Percentiles rank a stretch among this genome's conserved stretches.
Conservation (phyloP, 2,797 vertebrate genomes). For the Thalassophryne amazonica region DNA sequence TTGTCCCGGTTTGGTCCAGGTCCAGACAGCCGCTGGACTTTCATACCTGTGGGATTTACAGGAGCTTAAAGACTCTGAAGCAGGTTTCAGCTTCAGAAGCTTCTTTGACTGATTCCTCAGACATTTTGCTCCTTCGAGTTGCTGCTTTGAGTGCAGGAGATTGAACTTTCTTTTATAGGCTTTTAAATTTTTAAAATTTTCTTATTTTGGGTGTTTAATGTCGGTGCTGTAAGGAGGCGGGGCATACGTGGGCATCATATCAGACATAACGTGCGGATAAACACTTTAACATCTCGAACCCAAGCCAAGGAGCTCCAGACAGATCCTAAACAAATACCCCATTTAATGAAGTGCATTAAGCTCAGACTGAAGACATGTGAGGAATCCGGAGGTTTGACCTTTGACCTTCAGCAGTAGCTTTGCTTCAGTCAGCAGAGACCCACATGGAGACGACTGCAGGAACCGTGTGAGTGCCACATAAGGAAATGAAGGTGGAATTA, state of each 20-base stretch:
- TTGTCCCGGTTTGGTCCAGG: constrained; percentile 13
- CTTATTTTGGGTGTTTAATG: background rate
- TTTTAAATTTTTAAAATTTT: background rate
- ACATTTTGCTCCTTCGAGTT: too few relatives aligned
- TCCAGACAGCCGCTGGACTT: constrained; percentile 5
- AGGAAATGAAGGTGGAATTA: constrained; percentile 69
- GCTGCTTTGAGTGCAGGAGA: background rate
- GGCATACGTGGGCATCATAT: constrained; percentile 15
- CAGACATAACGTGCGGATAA: constrained; percentile 37
- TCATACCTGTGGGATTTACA: constrained; percentile 66
- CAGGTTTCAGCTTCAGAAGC: constrained; percentile 33
- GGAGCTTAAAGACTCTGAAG: constrained; percentile 47
- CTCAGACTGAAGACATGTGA: background rate
- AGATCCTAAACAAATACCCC: too few relatives aligned
- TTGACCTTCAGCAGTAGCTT: constrained; percentile 1
- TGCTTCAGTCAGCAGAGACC: constrained; percentile 25
- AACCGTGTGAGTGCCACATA: constrained; percentile 73
- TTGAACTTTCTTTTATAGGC: background rate
- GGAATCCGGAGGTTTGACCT: background rate
- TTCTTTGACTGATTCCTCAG: too few relatives aligned
- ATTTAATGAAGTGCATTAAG: too few relatives aligned
- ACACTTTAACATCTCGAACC: constrained; percentile 37
- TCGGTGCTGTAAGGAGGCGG: constrained; percentile 12
- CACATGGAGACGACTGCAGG: constrained; percentile 47
- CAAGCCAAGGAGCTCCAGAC: constrained; percentile 3